Evolutionary conservation across 2,888 invertebrate genomes (phyloP), one percentile per base, ranked within the genome.

Genomic region (Dicyrtoma fusca): DNA sequence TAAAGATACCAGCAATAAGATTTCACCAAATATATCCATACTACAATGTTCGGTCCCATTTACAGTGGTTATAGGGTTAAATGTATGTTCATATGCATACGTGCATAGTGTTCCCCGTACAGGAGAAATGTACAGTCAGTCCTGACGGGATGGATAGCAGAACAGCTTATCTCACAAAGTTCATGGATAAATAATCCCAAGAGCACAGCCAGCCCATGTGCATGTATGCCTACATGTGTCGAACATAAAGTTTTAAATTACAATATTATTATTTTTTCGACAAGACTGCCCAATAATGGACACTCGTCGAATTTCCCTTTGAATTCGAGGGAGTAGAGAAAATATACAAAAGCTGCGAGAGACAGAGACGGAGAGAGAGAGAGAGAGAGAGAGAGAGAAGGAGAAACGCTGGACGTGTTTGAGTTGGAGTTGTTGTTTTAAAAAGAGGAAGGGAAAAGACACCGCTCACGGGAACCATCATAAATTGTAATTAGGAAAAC

Each of bases 401-500:
- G 34, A 34, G 34, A 34, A 34, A 8, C 8, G 34, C 4, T 34
- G 34, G 34, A 34, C 8, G 34, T 34, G 34, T 34, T 34, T 34
- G 34, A 34, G 34, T 34, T 34, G 34, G 34, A 34, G 34, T 34
- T 34, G 34, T 34, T 10, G 23, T 57, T 57, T 23, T 57, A 25
- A 14, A 57, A 57, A 57, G 17, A 57, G 45, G 25, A 59, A n/a
- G 45, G 21, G n/a, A 59, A 68, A 59, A 68, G 68, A 68, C 57
- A 57, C 68, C 68, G 68, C 57, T 66, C 53, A 66, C 49, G 71
- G 71, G 55, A 57, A 53, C 59, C 34, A 69, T 69, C 72, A 75
- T 78, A 78, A 78, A 78, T 78, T 74, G 76, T 78, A 78, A 78
- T 78, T 78, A 78, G 73, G 75, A 71, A 77, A 70, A 77, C 68